Evolutionary conservation across 2,797 vertebrate species (phyloP), one percentile per base, ranked within the genome.

Genomic region (Sardinella longiceps): DNA sequence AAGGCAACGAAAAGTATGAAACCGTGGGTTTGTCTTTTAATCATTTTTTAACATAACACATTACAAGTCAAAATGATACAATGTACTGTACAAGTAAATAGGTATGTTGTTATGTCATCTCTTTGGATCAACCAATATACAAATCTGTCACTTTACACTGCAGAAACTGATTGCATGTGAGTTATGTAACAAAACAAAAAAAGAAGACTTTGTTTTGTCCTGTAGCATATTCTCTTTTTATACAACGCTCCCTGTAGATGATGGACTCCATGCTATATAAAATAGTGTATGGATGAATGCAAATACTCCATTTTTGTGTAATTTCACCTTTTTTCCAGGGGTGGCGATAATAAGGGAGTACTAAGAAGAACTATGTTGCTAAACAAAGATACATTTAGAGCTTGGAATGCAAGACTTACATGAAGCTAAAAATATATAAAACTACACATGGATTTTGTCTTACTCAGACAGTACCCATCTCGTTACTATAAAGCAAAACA

Each of bases 51-150:
- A 95, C 93, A 94, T 95, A 94, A 95, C 94, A 95, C 95, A 94
- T 93, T 93, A 95, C 94, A 95, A 94, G 93, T 95, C 94, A 95
- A 95, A 95, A 95, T 88, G 92, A 94, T 95, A 95, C 94, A 95
- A 92, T 91, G 93, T 91, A 93, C 94, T 96, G 95, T 96, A 96
- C 95, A 96, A 94, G 95, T 95, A 94, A 95, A 95, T 95, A 95
- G 93, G 94, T 95, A 93, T 95, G 94, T 92, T 94, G 94, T 95
- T 95, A 94, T 94, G 94, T 95, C 93, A 93, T 95, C 94, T 96
- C 95, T 96, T 96, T 96, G 95, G 95, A 95, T 96, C 95, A 95
- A 96, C 95, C 95, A 96, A 96, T 95, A 95, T 94, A 95, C 95
- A 95, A 92, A 94, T 95, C 94, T 95, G 94, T 95, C 93, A 94